Evolutionary conservation across 2,888 invertebrate species (phyloP), one percentile per base, ranked within the genome.

Genomic region (Mythimna lalbum): DNA sequence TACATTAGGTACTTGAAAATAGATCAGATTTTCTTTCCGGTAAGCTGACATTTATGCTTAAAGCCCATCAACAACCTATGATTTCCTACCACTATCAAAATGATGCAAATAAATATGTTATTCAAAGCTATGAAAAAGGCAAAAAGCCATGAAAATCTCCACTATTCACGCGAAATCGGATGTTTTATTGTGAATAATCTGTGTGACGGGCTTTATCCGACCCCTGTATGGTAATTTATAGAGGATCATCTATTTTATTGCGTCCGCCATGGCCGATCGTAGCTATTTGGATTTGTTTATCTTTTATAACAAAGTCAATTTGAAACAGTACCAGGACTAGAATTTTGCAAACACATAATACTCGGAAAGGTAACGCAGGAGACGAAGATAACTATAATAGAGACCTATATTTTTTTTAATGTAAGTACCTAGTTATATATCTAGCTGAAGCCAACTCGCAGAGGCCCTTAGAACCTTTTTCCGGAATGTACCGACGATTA

Each of bases 101-200:
- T 55, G 17, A 6, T 55, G 53, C 53, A 55, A 55, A 55, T 55
- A 55, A 43, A 43, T 19, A 62, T 55, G 7, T 56, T 21, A 57
- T 64, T 50, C 23, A 6, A 17, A 43, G 6, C 9, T 39, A 12
- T 19, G 5, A 39, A 52, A 73, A 60, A 27, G 53, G 39, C 52
- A 50, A 56, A 43, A 33, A 62, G 31, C 31, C 53, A 55, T 39
- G 39, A 64, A 72, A 62, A 50, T 68, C 23, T 53, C 50, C 78
- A 61, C 67, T 77, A 81, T 81, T 83, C 69, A 60, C 55, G 33
- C 56, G 57, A 71, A 73, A 65, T 78, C 71, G 63, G 53, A 71
- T 69, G 61, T 71, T 80, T 83, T 83, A 81, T 81, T 73, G 67
- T 64, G 75, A 80, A 80, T 78, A 80, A 78, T 78, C 75, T 78